phyloP scores from a whole-genome alignment of 2,797 vertebrate genomes.

The Rousettus madagascariensis region DNA sequence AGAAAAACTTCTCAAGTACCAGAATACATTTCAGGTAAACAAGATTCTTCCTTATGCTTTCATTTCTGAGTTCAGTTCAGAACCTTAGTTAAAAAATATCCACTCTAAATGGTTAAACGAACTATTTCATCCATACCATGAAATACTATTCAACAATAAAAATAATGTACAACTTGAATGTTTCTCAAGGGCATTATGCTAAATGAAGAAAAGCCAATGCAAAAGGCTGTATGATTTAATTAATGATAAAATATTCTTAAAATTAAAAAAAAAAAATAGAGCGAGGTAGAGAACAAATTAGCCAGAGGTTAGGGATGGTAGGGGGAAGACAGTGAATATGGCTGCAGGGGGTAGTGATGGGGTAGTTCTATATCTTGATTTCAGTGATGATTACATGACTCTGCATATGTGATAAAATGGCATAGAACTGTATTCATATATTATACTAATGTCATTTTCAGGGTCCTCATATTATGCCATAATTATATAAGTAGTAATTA shows the following conservation, averaged over 20 bases:
- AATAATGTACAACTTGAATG: background rate
- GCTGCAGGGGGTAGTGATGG: background rate
- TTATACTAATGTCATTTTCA: background rate
- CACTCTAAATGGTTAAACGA: background rate
- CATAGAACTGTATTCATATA: background rate
- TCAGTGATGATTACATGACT: background rate
- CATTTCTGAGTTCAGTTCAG: background rate
- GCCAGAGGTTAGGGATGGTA: background rate
- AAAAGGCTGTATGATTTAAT: background rate
- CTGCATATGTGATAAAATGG: background rate
- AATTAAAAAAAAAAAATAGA: background rate
- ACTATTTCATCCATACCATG: background rate
- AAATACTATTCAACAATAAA: background rate
- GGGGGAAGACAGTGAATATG: background rate
- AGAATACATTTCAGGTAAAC: background rate
- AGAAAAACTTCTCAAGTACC: background rate
- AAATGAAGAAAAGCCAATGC: background rate
- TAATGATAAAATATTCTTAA: background rate
- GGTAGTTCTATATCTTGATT: background rate
- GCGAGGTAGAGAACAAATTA: background rate
- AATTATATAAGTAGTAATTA: background rate
- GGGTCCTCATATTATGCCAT: background rate
- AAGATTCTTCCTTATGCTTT: background rate
- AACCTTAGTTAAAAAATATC: conserved; percentile 20
- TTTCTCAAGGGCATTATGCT: background rate